These are phyloP conservation scores for Anthonomus grandis DNA, from an alignment of 1,140 invertebrate genomes.

Conservation along the genomic window DNA sequence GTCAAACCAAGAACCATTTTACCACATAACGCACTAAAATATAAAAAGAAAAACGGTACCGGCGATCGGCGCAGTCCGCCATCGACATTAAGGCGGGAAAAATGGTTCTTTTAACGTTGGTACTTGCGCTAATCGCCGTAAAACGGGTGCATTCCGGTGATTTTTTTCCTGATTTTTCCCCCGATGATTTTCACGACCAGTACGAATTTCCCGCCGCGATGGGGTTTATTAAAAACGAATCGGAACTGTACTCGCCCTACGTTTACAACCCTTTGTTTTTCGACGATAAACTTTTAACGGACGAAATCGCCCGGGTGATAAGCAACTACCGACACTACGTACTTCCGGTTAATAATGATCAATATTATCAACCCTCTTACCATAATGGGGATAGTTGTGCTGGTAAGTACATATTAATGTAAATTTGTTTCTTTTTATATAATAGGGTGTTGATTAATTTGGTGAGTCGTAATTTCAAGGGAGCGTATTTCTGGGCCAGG, in stretches of 20 bases:
- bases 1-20: too few relatives aligned
- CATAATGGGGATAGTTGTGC: neutral
- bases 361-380: constrained; percentile 6
- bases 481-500: neutral
- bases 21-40: too few relatives aligned
- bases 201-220: neutral
- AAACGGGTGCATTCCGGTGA: too few relatives aligned
- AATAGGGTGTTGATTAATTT: neutral
- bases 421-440: neutral
- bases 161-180: too few relatives aligned
- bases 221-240: neutral
- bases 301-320: constrained; percentile 10
- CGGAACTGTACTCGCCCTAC: constrained; percentile 2
- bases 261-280: constrained; percentile 8
- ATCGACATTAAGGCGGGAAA: too few relatives aligned
- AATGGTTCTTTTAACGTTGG: too few relatives aligned
- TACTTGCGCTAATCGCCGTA: too few relatives aligned
- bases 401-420: constrained; percentile 3
- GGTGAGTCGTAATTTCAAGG: neutral
- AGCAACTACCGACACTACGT: neutral
- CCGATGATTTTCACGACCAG: too few relatives aligned
- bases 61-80: too few relatives aligned
- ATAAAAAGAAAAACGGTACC: too few relatives aligned
- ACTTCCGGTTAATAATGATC: constrained; percentile 5
- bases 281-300: neutral